phyloP scores from a whole-genome alignment of 2,888 invertebrate genomes.

The Volucella inanis region DNA sequence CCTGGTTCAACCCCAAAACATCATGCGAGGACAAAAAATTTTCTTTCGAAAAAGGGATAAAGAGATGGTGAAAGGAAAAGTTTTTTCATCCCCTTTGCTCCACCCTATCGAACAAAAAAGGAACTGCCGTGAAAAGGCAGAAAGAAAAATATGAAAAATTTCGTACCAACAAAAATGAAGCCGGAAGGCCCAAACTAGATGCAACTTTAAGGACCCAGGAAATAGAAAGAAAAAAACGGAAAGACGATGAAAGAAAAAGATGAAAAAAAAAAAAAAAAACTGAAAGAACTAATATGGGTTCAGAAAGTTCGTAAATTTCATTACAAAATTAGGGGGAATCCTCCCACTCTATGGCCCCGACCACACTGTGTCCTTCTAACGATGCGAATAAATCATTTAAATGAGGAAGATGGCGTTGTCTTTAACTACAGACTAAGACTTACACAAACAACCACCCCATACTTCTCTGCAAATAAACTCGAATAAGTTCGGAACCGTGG shows the following conservation, averaged over 20 bases:
- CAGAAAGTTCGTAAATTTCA: constrained; percentile 72
- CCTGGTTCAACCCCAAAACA: too few species aligned
- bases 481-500: too few species aligned
- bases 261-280: background rate
- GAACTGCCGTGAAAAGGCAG: background rate
- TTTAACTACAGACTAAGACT: constrained; percentile 12
- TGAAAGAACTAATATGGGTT: constrained; percentile 63
- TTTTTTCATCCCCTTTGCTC: constrained; percentile 18
- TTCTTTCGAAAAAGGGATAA: constrained; percentile 37
- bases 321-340: constrained; percentile 59
- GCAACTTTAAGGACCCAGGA: constrained; percentile 4
- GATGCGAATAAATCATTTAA: constrained; percentile 70
- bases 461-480: too few species aligned
- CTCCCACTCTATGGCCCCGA: constrained; percentile 6
- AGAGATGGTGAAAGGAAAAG: constrained; percentile 63
- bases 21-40: background rate
- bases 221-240: constrained; percentile 14
- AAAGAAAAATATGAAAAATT: constrained; percentile 63
- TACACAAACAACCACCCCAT: too few species aligned
- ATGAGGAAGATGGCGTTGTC: constrained; percentile 58
- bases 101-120: constrained; percentile 20
- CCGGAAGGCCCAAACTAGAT: constrained; percentile 31
- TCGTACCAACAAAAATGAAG: constrained; percentile 18
- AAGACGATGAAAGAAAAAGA: background rate
- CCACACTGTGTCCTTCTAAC: constrained; percentile 29